Evolutionary conservation across 2,797 vertebrate genomes (phyloP).

Genomic region (Bradypus variegatus): DNA sequence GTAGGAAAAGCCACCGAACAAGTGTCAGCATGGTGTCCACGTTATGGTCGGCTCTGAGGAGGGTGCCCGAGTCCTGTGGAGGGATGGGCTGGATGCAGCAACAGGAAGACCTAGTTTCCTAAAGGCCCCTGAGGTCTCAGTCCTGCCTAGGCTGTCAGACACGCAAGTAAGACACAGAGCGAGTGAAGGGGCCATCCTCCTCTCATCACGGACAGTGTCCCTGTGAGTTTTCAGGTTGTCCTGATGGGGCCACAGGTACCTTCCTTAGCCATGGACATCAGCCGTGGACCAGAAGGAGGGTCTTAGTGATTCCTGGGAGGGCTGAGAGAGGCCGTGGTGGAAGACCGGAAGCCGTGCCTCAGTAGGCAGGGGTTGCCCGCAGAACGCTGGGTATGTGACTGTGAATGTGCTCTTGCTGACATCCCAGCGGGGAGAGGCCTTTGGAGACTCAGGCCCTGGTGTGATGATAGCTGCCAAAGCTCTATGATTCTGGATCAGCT

Average conservation of each 20-base stretch:
- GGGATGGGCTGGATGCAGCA: background rate
- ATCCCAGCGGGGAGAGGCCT: background rate
- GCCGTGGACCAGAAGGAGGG: background rate
- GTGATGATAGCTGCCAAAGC: too few species aligned
- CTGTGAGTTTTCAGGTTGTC: background rate
- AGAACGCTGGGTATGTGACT: too few species aligned
- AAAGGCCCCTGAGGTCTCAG: background rate
- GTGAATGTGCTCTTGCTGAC: background rate
- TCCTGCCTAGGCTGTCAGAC: too few species aligned
- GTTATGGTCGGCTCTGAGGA: background rate
- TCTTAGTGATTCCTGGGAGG: fast-evolving
- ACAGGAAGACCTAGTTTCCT: background rate
- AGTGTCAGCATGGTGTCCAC: background rate
- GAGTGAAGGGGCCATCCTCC: background rate
- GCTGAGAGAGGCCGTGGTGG: background rate
- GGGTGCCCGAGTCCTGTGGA: fast-evolving
- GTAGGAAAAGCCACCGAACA: background rate
- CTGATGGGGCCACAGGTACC: too few species aligned
- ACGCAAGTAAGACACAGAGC: background rate
- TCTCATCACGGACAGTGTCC: fast-evolving
- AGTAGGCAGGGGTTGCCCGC: too few species aligned
- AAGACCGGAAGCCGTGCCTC: background rate
- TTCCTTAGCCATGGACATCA: background rate
- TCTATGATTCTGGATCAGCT: too few species aligned
- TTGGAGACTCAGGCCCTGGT: background rate